phyloP scores from a whole-genome alignment of 2,797 vertebrate species.

The Myotis pilosus region DNA sequence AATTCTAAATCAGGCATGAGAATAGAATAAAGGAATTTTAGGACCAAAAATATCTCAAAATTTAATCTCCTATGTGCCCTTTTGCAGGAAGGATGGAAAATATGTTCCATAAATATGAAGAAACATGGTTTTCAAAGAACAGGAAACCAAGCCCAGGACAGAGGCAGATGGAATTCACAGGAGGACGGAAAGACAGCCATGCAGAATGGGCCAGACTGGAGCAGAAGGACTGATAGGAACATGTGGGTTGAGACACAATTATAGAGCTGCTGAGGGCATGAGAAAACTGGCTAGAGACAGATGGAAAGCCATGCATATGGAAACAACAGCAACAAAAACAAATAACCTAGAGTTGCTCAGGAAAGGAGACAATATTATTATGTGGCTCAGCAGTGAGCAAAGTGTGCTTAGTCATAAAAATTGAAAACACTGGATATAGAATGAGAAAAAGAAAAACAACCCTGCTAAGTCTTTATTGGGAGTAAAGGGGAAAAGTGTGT shows the following conservation, averaged over 20 bases:
- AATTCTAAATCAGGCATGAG: not conserved
- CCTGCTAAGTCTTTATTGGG: not conserved
- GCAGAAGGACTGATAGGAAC: not conserved
- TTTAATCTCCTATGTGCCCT: not conserved
- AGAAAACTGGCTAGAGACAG: not conserved
- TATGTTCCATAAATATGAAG: not conserved
- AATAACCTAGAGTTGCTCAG: not conserved
- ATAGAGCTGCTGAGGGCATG: not conserved
- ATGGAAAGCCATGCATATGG: not conserved
- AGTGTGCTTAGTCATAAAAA: not conserved
- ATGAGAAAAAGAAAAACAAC: not conserved
- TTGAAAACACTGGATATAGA: not conserved
- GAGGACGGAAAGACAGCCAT: not conserved
- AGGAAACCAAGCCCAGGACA: not conserved
- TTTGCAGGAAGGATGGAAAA: not conserved
- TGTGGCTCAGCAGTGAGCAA: not conserved
- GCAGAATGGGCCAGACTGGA: not conserved
- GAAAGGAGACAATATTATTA: not conserved
- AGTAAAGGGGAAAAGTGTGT: not conserved
- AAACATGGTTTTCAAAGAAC: not conserved
- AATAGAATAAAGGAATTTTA: not conserved
- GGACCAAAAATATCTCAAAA: not conserved
- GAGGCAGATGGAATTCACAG: not conserved
- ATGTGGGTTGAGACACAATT: not conserved
- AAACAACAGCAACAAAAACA: not conserved